Percentiles rank a stretch among this genome's conserved stretches.
Conservation (phyloP, 1,140 invertebrate genomes). For the Leptinotarsa texana region DNA sequence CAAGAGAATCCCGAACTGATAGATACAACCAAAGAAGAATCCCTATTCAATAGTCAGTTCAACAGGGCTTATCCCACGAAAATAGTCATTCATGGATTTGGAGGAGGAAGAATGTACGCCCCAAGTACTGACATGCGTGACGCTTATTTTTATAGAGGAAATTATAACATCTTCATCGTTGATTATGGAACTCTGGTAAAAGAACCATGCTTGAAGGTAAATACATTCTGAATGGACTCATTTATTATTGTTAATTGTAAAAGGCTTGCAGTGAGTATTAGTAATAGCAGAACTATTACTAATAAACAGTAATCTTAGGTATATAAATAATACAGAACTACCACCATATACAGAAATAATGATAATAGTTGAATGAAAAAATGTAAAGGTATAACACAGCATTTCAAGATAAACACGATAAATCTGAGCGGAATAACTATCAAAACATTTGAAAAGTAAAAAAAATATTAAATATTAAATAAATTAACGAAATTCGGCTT, state of each 20-base stretch:
- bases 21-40: constrained; percentile 69
- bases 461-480: too few relatives aligned
- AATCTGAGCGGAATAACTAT: too few relatives aligned
- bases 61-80: constrained; percentile 76
- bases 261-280: too few relatives aligned
- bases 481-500: too few relatives aligned
- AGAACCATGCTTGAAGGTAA: constrained; percentile 74
- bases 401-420: too few relatives aligned
- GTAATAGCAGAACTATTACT: too few relatives aligned
- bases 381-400: too few relatives aligned
- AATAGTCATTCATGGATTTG: constrained; percentile 82
- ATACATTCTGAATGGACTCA: background rate
- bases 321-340: too few relatives aligned
- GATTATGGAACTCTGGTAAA: constrained; percentile 80
- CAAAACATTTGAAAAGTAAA: too few relatives aligned
- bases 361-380: too few relatives aligned
- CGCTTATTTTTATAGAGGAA: constrained; percentile 77
- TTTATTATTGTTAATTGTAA: background rate
- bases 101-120: constrained; percentile 74
- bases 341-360: too few relatives aligned
- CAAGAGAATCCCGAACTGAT: constrained; percentile 73
- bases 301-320: too few relatives aligned
- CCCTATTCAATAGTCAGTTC: constrained; percentile 72
- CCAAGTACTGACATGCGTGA: constrained; percentile 81
- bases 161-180: constrained; percentile 87